These are phyloP conservation scores for Ageneiosus marmoratus DNA, from an alignment of 2,113 vertebrate species.

Conservation along the genomic window DNA sequence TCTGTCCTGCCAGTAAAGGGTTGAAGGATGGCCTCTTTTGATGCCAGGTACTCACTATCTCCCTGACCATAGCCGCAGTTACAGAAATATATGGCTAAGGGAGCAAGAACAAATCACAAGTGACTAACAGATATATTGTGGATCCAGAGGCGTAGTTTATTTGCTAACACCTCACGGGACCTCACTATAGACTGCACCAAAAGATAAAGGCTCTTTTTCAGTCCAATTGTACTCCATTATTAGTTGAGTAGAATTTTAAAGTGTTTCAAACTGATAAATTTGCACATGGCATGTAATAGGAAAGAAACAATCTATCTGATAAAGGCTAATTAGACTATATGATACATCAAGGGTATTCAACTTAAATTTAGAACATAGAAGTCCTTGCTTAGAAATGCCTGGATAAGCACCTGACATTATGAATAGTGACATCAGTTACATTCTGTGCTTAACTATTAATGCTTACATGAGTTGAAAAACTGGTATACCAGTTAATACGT, in stretches of 20 bases:
- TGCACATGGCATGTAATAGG: neutral
- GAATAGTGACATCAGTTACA: neutral
- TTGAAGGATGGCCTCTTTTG: conserved; percentile 72
- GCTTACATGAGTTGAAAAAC: too few species aligned
- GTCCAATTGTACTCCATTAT: conserved; percentile 11
- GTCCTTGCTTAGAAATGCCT: neutral
- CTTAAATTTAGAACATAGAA: neutral
- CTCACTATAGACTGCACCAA: conserved; percentile 53
- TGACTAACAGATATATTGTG: conserved; percentile 78
- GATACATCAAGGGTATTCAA: neutral
- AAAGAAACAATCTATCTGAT: neutral
- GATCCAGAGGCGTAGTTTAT: conserved; percentile 73
- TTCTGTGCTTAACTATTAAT: neutral
- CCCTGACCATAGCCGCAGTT: conserved; percentile 70
- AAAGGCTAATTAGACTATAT: neutral
- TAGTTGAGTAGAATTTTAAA: conserved; percentile 6
- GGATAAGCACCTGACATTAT: neutral
- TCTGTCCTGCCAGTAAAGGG: conserved; percentile 69
- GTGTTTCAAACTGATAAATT: conserved; percentile 1
- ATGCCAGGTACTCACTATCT: conserved; percentile 74
- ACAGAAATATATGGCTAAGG: conserved; percentile 78
- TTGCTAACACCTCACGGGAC: conserved; percentile 60
- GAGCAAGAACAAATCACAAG: conserved; percentile 78
- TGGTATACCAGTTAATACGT: too few species aligned
- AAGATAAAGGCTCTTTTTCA: conserved; percentile 47